Conservation (phyloP, 2,888 invertebrate genomes). For the Thalpophila matura region DNA sequence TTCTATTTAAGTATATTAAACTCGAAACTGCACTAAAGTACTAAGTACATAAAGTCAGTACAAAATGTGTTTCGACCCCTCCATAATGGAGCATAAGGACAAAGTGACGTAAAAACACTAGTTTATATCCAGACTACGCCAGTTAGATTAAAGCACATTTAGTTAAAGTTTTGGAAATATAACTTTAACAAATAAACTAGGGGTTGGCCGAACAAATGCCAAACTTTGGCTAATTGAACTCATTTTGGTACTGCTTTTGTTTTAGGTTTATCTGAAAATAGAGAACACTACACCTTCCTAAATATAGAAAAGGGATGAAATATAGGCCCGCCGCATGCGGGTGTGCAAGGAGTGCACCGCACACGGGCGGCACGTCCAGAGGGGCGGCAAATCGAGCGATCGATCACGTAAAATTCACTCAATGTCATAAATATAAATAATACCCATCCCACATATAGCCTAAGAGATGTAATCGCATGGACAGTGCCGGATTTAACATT, state of each 20-base stretch:
- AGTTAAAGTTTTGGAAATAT: constrained; percentile 41
- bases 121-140: constrained; percentile 32
- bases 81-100: constrained; percentile 41
- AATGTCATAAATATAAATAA: too few species aligned
- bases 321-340: too few species aligned
- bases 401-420: too few species aligned
- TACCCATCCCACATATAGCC: too few species aligned
- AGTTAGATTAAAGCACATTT: constrained; percentile 40
- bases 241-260: constrained; percentile 20
- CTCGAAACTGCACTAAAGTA: constrained; percentile 31
- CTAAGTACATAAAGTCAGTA: constrained; percentile 21
- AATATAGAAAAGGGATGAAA: neutral
- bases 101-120: constrained; percentile 41
- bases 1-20: constrained; percentile 30
- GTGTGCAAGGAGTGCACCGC: too few species aligned
- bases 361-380: too few species aligned
- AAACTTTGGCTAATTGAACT: constrained; percentile 37
- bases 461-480: too few species aligned
- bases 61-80: constrained; percentile 27
- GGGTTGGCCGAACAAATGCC: constrained; percentile 12
- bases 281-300: too few species aligned
- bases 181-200: constrained; percentile 28
- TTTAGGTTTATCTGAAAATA: constrained; percentile 13
- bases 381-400: too few species aligned
- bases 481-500: too few species aligned